Evolutionary conservation across 2,113 vertebrate genomes (phyloP), one percentile per base, ranked within the genome.

Genomic region (Mugil cephalus): DNA sequence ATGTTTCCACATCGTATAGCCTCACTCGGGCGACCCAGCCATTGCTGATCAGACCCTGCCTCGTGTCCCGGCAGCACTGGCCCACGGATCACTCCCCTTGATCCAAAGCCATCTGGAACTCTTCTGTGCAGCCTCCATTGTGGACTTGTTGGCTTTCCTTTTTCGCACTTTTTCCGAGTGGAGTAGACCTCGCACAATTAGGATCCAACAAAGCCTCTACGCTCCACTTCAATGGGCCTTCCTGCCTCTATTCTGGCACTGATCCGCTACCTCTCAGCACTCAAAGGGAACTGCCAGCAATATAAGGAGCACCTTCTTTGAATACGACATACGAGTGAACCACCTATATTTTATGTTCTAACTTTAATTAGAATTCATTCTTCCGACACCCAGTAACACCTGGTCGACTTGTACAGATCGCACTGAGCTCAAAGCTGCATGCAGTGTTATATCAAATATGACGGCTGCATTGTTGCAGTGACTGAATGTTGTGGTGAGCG

Each of bases 371-470:
- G 12, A 66, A 50, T 62, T 4, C 4, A 38, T 72, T 52, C 47
- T 52, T 4, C 24, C 56, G 58, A 51, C 68, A 12, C 77, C 72
- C 52, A 51, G 52, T 51, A 50, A 77, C 82, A 84, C 77, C 73
- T 77, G 77, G 73, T 14, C 9, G 36, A 15, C 40, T 50, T 47
- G 53, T 38, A 54, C 12, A 10, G 40, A 30, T 13, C 45, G 6
- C 51, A 30, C 24, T 30, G 24, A 30, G 24, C 24, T 30, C 3
- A 30, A 30, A 30, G 2, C 3, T 30, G 24, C 24, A 30, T 5
- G 24, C 5, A 30, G 24, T 12, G 12, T 40, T 39, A 10, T 51
- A 52, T 77, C 21, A 46, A 30, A 17, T 69, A 10, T 56, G 40
- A 60, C 8, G 1, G 18, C 18, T 53, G 65, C 42, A 58, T 39